A percentile compares a stretch with the other conserved stretches of the same genome.
Conservation (phyloP, 2,888 invertebrate genomes). For the Troglohyphantes excavatus region DNA sequence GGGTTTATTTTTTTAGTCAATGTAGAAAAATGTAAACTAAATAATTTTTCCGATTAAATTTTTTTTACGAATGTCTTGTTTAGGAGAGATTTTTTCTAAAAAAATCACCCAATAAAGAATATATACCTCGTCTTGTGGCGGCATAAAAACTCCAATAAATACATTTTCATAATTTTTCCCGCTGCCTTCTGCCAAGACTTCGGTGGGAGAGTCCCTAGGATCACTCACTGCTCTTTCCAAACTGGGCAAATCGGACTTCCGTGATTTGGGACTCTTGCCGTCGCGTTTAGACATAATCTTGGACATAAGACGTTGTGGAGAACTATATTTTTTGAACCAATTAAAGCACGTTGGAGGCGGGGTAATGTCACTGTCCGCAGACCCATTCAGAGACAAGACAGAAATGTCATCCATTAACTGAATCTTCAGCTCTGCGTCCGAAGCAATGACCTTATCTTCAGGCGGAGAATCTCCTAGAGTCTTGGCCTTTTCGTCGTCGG, state of each 20-base stretch:
- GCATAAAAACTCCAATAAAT: neutral
- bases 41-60: too few relatives aligned
- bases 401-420: neutral
- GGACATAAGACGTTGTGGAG: neutral
- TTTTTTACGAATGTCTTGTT: too few relatives aligned
- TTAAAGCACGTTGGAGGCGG: neutral
- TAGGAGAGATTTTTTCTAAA: neutral
- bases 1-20: too few relatives aligned
- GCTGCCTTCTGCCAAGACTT: neutral
- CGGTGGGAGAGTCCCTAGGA: neutral
- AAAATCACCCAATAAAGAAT: neutral
- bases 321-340: constrained; percentile 4
- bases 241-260: neutral
- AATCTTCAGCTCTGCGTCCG: neutral
- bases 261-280: neutral
- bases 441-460: neutral
- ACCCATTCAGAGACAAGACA: neutral
- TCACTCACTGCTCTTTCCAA: neutral
- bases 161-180: neutral
- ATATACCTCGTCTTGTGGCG: too few relatives aligned
- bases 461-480: too few relatives aligned
- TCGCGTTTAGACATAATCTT: neutral
- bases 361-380: neutral
- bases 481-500: too few relatives aligned
- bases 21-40: too few relatives aligned